Evolutionary conservation across 2,888 invertebrate genomes (phyloP), one percentile per base, ranked within the genome.

Genomic region (Cerastoderma edule): DNA sequence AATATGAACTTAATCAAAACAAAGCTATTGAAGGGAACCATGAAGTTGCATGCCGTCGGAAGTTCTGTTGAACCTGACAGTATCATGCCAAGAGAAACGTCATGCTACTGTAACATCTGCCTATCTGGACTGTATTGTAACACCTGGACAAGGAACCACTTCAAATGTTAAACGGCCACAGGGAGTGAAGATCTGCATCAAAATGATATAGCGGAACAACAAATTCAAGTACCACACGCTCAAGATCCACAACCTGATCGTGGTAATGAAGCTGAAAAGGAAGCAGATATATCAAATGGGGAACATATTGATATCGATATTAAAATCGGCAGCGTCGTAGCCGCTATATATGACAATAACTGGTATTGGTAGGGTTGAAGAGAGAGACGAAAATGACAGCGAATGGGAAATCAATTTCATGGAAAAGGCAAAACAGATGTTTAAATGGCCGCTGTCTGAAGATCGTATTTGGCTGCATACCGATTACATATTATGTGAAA

Each of bases 71-170:
- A 54, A 13, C 24, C 28, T 54, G 33, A 24, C 19, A 35, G 19
- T 24, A 30, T 67, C 8, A 39, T 67, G 33, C 24, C 33, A 19
- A 67, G 54, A 53, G 63, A 65, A 32, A 56, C 54, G 27, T 71
- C 71, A 10, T 64, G 65, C 35, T 67, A 72, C 35, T 72, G 67
- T 60, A 13, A 28, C 5, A 54, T 44, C 2, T 70, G 65, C 22
- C 10, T 8, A 10, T 19, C 32, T 50, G 53, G 48, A 6, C 13
- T 16, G 22, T n/a, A 10, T 10, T 50, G 50, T 50, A 22, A n/a
- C 22, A 22, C 16, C 5, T 50, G 50, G 50, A 50, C 22, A 50
- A n/a, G 50, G 50, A 13, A 50, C 22, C 6, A 22, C 22, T n/a
- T 50, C 16, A 16, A n/a, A n/a, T n/a, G n/a, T n/a, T n/a, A n/a